Evolutionary conservation across 2,888 invertebrate genomes (phyloP).

Genomic region (Andrena bucephala): DNA sequence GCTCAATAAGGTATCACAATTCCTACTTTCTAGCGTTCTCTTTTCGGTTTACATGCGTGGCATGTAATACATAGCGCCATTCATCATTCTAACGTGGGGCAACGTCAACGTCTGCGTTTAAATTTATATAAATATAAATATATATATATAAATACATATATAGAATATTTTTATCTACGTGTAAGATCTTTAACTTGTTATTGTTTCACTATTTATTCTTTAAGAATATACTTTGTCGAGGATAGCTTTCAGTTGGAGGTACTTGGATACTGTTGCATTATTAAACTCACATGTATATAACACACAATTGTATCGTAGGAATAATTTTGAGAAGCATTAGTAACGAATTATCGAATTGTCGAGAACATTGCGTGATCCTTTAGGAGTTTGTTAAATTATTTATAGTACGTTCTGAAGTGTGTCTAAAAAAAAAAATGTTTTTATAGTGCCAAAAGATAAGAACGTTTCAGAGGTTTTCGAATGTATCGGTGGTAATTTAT

Average conservation of each 20-base stretch:
- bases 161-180: conserved; percentile 63
- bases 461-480: conserved; percentile 20
- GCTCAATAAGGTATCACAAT: conserved; percentile 52
- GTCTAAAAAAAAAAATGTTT: conserved; percentile 33
- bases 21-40: conserved; percentile 59
- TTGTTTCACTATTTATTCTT: conserved; percentile 67
- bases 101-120: conserved; percentile 44
- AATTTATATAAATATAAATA: conserved; percentile 62
- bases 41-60: conserved; percentile 49
- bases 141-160: conserved; percentile 39
- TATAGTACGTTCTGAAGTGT: conserved; percentile 30
- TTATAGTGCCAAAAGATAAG: conserved; percentile 49
- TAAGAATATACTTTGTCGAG: conserved; percentile 44
- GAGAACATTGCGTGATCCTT: conserved; percentile 4
- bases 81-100: conserved; percentile 46
- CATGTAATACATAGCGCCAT: conserved; percentile 57
- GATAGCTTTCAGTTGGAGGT: conserved; percentile 31
- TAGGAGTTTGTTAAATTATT: conserved; percentile 48
- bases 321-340: conserved; percentile 43
- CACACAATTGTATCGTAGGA: conserved; percentile 44
- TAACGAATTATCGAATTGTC: conserved; percentile 16
- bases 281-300: conserved; percentile 67
- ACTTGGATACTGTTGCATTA: conserved; percentile 51
- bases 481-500: conserved; percentile 4
- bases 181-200: conserved; percentile 63